Evolutionary conservation across 2,113 vertebrate genomes (phyloP).

Genomic region (Rhipidura dahli): DNA sequence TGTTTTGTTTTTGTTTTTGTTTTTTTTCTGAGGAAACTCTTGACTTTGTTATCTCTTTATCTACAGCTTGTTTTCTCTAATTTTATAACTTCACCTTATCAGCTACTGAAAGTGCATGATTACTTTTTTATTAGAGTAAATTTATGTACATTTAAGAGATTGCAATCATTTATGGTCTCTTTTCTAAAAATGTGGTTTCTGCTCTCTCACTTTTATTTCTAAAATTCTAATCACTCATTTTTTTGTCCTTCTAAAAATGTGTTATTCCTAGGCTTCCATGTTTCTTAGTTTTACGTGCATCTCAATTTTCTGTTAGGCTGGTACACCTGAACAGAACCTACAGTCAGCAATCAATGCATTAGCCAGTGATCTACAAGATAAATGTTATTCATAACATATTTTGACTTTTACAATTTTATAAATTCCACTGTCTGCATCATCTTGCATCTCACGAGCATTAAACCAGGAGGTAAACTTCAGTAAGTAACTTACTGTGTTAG

Average conservation of each 20-base stretch:
- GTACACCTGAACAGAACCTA: background rate
- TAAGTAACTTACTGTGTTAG: background rate
- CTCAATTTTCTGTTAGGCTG: background rate
- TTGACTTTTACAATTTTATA: background rate
- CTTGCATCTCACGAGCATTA: background rate
- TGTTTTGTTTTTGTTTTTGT: too few species aligned
- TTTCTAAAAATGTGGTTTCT: background rate
- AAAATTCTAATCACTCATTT: background rate
- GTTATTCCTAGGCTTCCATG: background rate
- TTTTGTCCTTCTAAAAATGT: background rate
- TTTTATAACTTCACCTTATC: background rate
- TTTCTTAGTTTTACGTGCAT: background rate
- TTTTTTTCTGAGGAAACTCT: background rate
- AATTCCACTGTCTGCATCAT: background rate
- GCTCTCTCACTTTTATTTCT: background rate
- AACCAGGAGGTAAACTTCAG: background rate
- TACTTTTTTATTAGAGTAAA: background rate
- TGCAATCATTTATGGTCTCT: background rate
- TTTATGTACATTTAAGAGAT: background rate
- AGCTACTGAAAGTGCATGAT: background rate
- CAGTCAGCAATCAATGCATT: background rate
- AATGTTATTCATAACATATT: background rate
- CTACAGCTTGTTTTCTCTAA: background rate
- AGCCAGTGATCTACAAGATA: background rate
- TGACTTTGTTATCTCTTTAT: background rate